phyloP scores from a whole-genome alignment of 1,140 invertebrate species.

The Monomorium pharaonis region DNA sequence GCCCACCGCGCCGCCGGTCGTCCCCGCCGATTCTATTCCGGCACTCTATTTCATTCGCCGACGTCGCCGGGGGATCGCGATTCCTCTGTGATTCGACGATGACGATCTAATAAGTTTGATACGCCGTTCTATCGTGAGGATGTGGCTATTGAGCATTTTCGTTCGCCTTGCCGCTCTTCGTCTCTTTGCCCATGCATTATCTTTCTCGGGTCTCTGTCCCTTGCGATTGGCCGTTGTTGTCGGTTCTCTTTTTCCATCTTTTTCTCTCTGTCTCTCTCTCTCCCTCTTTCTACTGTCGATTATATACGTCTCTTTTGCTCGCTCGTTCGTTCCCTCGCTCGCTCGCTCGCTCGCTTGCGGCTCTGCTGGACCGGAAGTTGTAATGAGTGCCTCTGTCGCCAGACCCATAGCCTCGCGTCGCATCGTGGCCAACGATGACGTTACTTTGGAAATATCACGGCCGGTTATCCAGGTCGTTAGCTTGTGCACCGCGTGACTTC shows the following conservation, averaged over 20 bases:
- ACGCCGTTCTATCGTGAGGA: constrained; percentile 82
- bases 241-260: constrained; percentile 24
- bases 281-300: constrained; percentile 19
- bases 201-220: constrained; percentile 33
- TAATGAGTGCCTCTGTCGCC: constrained; percentile 81
- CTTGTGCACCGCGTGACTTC: constrained; percentile 66
- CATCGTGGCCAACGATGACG: constrained; percentile 75
- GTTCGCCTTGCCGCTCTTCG: constrained; percentile 59
- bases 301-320: constrained; percentile 27
- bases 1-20: too few species aligned
- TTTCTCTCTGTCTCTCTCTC: constrained; percentile 27
- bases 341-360: constrained; percentile 53
- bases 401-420: constrained; percentile 73
- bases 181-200: constrained; percentile 12
- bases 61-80: constrained; percentile 48
- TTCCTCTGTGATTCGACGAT: constrained; percentile 70
- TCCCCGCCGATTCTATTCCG: constrained; percentile 9
- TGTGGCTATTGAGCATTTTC: constrained; percentile 80
- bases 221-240: constrained; percentile 25
- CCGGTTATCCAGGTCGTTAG: constrained; percentile 75
- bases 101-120: constrained; percentile 80
- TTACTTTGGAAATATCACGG: constrained; percentile 78
- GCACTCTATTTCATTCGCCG: constrained; percentile 30
- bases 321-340: constrained; percentile 36
- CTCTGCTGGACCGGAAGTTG: constrained; percentile 79